Evolutionary conservation across 2,113 vertebrate genomes (phyloP).

Genomic region (Scytalopus superciliaris): DNA sequence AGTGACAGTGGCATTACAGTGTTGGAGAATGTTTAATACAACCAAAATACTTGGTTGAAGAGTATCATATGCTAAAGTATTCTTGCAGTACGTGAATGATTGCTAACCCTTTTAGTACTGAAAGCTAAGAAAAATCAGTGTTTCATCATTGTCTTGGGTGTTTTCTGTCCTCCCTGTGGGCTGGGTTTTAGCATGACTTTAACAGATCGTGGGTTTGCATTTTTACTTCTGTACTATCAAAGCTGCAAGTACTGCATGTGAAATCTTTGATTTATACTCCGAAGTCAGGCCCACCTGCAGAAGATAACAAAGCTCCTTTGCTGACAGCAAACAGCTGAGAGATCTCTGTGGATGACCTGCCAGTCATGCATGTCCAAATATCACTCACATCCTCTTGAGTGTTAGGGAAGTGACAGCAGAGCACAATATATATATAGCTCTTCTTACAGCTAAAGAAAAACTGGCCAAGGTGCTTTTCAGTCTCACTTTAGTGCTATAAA

Average conservation of each 20-base stretch:
- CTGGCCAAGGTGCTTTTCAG: not conserved
- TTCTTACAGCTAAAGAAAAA: not conserved
- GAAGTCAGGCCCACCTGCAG: not conserved
- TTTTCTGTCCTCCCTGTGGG: not conserved
- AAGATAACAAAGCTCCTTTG: not conserved
- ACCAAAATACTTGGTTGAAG: not conserved
- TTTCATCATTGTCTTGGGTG: not conserved
- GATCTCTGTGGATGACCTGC: not conserved
- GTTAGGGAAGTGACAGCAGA: not conserved
- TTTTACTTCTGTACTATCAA: not conserved
- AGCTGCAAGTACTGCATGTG: not conserved
- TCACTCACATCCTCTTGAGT: not conserved
- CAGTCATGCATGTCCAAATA: not conserved
- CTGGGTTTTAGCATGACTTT: not conserved
- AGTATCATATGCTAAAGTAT: not conserved
- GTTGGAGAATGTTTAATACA: not conserved
- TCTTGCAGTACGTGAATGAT: not conserved
- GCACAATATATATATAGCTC: not conserved
- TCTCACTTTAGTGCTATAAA: not conserved
- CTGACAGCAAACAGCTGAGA: not conserved
- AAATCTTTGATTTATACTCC: not conserved
- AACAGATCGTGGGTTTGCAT: not conserved
- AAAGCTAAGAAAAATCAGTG: not conserved
- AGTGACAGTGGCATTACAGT: not conserved
- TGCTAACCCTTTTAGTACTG: not conserved